Evolutionary conservation across 2,888 invertebrate genomes (phyloP).

Genomic region (Melanchra persicariae): DNA sequence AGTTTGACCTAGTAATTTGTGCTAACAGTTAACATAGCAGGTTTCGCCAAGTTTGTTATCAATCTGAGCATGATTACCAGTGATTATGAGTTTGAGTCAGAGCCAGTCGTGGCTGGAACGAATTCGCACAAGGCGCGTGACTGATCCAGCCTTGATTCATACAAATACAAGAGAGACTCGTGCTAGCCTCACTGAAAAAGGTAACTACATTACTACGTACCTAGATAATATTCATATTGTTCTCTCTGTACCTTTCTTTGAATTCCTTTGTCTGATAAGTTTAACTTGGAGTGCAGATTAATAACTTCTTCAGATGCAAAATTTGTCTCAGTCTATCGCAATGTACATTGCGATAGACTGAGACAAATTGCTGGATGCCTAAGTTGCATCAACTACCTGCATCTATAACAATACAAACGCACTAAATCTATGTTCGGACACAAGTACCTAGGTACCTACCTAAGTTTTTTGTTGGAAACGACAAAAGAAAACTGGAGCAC

Average conservation of each 20-base stretch:
- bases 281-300: neutral
- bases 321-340: neutral
- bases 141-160: conserved; percentile 77
- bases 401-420: too few relatives aligned
- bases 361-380: neutral
- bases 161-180: conserved; percentile 30
- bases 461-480: too few relatives aligned
- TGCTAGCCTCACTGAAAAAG: conserved; percentile 21
- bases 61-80: conserved; percentile 69
- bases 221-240: neutral
- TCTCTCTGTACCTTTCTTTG: neutral
- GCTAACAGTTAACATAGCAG: conserved; percentile 57
- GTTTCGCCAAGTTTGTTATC: conserved; percentile 70
- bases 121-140: conserved; percentile 76
- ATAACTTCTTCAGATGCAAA: neutral
- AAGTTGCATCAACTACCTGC: neutral
- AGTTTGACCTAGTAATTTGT: conserved; percentile 48
- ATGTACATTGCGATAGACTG: too few relatives aligned
- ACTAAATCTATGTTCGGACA: neutral
- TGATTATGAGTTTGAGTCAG: conserved; percentile 72
- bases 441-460: too few relatives aligned
- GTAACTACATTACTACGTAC: neutral
- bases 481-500: too few relatives aligned
- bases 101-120: conserved; percentile 75
- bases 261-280: neutral